phyloP scores from a whole-genome alignment of 1,140 invertebrate genomes.

The Heterodera schachtii region DNA sequence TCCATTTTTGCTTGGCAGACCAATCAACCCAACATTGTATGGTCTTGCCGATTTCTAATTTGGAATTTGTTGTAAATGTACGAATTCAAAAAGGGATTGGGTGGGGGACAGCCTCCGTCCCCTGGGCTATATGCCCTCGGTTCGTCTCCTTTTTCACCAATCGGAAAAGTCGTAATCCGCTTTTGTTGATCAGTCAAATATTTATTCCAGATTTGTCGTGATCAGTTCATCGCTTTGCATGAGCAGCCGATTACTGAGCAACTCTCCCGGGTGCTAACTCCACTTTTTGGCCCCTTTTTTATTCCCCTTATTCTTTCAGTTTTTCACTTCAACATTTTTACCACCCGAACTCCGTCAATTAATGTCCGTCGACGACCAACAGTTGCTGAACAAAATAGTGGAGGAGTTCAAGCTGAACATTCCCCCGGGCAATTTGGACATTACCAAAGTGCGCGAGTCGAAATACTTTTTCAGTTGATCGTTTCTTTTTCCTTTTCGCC shows the following conservation, averaged over 20 bases:
- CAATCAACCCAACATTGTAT: no score
- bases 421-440: conserved; percentile 54
- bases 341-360: conserved; percentile 21
- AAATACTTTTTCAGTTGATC: conserved; percentile 60
- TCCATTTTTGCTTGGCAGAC: no score
- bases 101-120: no score
- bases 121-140: no score
- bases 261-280: conserved; percentile 71
- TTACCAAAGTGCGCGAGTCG: conserved; percentile 53
- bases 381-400: conserved; percentile 24
- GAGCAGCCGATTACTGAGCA: conserved; percentile 87
- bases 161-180: no score
- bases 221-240: conserved; percentile 93
- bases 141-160: no score
- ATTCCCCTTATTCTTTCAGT: conserved; percentile 29
- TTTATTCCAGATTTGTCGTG: conserved; percentile 75
- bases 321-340: conserved; percentile 47
- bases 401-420: conserved; percentile 48
- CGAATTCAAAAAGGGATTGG: no score
- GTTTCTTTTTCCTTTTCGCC: neutral
- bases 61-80: no score
- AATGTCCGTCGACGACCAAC: conserved; percentile 12
- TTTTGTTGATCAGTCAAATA: no score
- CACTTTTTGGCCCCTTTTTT: conserved; percentile 31
- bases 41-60: no score